These are phyloP conservation scores for Acipenser oxyrinchus DNA, from an alignment of 2,797 vertebrate species.

Conservation along the genomic window DNA sequence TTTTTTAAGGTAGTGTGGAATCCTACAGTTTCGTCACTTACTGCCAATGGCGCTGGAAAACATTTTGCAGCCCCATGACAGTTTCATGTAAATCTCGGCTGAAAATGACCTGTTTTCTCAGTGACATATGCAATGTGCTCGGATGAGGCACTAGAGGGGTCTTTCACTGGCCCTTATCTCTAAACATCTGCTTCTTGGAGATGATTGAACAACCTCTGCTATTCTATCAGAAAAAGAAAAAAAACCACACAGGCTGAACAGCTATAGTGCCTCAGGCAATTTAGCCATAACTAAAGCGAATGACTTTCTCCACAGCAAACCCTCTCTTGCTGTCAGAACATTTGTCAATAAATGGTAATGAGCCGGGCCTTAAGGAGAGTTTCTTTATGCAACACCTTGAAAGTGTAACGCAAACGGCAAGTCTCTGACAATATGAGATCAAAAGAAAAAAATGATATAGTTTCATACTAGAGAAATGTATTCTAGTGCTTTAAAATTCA, in stretches of 20 bases:
- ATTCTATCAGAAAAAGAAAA: constrained; percentile 51
- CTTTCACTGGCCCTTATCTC: constrained; percentile 43
- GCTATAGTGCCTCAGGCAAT: constrained; percentile 33
- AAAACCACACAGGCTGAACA: constrained; percentile 10
- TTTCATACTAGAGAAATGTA: no score
- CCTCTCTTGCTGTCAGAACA: neutral
- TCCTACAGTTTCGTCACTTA: no score
- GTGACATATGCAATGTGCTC: constrained; percentile 9
- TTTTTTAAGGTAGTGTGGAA: neutral
- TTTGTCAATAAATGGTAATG: neutral
- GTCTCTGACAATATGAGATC: neutral
- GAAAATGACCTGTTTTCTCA: constrained; percentile 10
- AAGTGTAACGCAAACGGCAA: no score
- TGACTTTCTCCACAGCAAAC: constrained; percentile 2
- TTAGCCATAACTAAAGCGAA: constrained; percentile 26
- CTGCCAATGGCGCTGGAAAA: no score
- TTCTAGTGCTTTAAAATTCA: no score
- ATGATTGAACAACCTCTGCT: constrained; percentile 62
- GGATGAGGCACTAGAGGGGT: constrained; percentile 9
- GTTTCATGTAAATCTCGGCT: constrained; percentile 6
- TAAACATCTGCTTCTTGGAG: constrained; percentile 39
- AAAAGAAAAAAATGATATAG: neutral
- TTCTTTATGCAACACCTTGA: neutral
- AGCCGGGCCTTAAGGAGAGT: neutral
- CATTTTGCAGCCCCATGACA: no score